Evolutionary conservation across 2,797 vertebrate genomes (phyloP).

Genomic region (Morelia viridis): DNA sequence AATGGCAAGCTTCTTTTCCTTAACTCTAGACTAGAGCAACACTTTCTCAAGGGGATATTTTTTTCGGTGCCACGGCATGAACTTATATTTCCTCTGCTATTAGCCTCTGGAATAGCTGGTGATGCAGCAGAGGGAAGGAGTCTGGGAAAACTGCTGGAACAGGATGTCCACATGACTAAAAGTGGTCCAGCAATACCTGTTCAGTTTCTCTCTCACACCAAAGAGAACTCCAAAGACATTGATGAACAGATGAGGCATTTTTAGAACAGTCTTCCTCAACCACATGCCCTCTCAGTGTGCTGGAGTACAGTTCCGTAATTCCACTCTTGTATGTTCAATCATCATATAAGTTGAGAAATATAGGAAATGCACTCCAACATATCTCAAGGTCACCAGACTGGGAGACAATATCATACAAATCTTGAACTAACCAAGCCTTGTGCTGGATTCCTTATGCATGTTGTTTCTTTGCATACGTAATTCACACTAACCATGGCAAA

Average conservation of each 20-base stretch:
- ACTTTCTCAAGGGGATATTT: neutral
- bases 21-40: neutral
- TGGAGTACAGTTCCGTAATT: neutral
- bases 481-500: neutral
- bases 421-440: neutral
- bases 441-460: neutral
- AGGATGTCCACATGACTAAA: neutral
- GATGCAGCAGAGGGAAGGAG: neutral
- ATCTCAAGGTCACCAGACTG: neutral
- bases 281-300: neutral
- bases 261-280: neutral
- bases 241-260: neutral
- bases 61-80: neutral
- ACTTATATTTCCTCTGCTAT: neutral
- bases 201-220: neutral
- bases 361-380: neutral
- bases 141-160: neutral
- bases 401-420: neutral
- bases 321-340: neutral
- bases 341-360: neutral
- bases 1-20: neutral
- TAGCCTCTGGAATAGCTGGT: neutral
- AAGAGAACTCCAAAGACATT: neutral
- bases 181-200: neutral
- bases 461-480: neutral